These are phyloP conservation scores for Blastobasis lacticolella DNA, from an alignment of 2,888 invertebrate genomes.

Conservation along the genomic window DNA sequence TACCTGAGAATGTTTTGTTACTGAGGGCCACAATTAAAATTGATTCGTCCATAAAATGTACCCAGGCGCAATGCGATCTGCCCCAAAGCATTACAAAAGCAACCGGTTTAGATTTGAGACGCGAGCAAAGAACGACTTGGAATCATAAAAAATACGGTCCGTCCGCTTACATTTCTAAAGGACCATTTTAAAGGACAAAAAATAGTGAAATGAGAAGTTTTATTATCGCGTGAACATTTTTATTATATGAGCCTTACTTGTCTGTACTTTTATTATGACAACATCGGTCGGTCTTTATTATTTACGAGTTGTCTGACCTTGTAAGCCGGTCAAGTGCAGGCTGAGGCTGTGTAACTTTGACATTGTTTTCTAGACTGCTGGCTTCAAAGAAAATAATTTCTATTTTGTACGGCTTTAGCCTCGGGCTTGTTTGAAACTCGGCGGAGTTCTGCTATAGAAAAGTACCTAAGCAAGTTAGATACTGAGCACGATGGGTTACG, in stretches of 20 bases:
- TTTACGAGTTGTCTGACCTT: constrained; percentile 49
- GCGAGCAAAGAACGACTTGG: constrained; percentile 17
- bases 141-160: constrained; percentile 28
- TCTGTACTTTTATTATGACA: constrained; percentile 21
- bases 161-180: constrained; percentile 26
- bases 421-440: constrained; percentile 20
- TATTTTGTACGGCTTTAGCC: constrained; percentile 19
- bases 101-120: constrained; percentile 41
- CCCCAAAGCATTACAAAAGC: constrained; percentile 32
- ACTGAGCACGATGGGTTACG: neutral
- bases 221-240: constrained; percentile 19
- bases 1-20: constrained; percentile 8
- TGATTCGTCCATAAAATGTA: constrained; percentile 16
- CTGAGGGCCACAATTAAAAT: constrained; percentile 11
- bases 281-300: constrained; percentile 18
- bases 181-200: constrained; percentile 16
- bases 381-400: constrained; percentile 21
- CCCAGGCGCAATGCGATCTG: constrained; percentile 36
- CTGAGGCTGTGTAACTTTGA: constrained; percentile 27
- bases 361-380: constrained; percentile 38
- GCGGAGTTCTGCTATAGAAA: constrained; percentile 20
- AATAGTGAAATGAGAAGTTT: constrained; percentile 21
- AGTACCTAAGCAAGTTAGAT: neutral
- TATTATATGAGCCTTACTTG: constrained; percentile 17
- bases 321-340: constrained; percentile 42